Conservation (phyloP, 2,113 vertebrate genomes). For the Hystrix brachyura region DNA sequence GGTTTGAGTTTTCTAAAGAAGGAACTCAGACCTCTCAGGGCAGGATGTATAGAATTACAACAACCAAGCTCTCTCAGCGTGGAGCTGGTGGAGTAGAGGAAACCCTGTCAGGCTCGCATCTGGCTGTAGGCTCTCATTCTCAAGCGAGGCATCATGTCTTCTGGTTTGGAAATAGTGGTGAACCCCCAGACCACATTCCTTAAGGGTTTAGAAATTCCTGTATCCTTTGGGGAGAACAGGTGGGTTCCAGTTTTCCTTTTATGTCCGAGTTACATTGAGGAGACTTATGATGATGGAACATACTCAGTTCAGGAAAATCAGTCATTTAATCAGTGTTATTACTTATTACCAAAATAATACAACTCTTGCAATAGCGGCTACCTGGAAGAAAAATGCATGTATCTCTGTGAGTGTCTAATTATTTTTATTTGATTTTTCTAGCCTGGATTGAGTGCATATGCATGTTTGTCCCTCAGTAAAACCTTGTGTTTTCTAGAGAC, state of each 20-base stretch:
- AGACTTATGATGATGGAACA: not conserved
- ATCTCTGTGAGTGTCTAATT: not conserved
- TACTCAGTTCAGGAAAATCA: not conserved
- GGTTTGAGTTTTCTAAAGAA: conserved; percentile 49
- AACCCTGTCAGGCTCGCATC: not conserved
- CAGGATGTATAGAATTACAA: conserved; percentile 41
- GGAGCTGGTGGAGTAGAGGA: conserved; percentile 32
- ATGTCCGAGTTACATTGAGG: not conserved
- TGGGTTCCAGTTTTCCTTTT: not conserved
- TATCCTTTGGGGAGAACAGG: not conserved
- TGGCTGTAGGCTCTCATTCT: not conserved
- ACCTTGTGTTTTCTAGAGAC: not conserved
- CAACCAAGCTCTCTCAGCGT: not conserved
- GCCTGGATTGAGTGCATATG: not conserved
- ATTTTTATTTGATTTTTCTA: not conserved
- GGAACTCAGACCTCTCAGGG: conserved; percentile 57
- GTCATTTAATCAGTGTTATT: not conserved
- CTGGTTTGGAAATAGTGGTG: conserved; percentile 29
- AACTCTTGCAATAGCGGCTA: not conserved
- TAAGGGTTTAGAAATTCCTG: not conserved
- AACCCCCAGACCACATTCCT: not conserved
- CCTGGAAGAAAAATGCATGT: not conserved
- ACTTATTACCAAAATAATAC: not conserved
- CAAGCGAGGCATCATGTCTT: not conserved
- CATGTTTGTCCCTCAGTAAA: not conserved